Conservation (phyloP, 2,797 vertebrate genomes). For the Arnoldichthys spilopterus region DNA sequence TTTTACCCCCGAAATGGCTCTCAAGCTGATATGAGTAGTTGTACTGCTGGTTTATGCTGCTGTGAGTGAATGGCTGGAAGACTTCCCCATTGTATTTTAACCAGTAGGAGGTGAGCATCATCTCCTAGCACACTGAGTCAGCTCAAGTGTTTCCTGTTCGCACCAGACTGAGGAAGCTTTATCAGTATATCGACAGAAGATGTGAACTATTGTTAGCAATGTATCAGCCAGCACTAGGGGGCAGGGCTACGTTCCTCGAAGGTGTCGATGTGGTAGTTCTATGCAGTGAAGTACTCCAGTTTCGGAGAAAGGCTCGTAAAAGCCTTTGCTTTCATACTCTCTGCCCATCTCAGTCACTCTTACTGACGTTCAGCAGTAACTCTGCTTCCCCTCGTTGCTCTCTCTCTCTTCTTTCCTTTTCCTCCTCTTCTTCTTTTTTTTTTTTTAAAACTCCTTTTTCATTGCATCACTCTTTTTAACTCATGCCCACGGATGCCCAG, state of each 20-base stretch:
- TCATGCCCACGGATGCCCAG: background rate
- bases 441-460: no score
- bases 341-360: background rate
- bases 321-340: conserved; percentile 5
- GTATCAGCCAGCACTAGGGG: no score
- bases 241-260: background rate
- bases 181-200: background rate
- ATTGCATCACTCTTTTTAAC: background rate
- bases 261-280: background rate
- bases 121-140: background rate
- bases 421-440: background rate
- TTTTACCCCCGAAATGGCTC: no score
- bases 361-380: no score
- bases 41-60: background rate
- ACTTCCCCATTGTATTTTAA: no score
- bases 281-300: background rate
- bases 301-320: background rate
- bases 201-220: no score
- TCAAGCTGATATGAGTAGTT: no score
- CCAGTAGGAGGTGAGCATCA: background rate
- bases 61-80: background rate
- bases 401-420: background rate
- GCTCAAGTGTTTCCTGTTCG: background rate
- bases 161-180: background rate
- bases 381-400: no score